Evolutionary conservation across 1,140 invertebrate species (phyloP).

Genomic region (Pomacea maculata): DNA sequence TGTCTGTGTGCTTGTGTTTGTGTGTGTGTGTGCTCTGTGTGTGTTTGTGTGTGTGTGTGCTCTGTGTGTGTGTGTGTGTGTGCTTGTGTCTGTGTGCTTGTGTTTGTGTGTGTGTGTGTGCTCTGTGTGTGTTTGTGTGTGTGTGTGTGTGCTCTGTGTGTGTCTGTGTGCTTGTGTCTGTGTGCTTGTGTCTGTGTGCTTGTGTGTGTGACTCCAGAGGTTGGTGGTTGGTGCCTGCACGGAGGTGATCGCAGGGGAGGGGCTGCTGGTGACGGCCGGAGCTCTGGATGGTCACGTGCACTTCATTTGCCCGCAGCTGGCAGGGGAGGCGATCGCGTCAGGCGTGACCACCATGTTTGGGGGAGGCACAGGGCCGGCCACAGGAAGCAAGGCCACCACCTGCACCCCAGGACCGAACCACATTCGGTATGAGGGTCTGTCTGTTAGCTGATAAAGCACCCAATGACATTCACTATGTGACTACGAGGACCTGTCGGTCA

Average conservation of each 20-base stretch:
- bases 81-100: no score
- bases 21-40: constrained; percentile 6
- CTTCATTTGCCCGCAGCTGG: constrained; percentile 63
- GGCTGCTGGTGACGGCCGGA: constrained; percentile 63
- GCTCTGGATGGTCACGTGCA: constrained; percentile 63
- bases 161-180: background rate
- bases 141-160: background rate
- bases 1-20: constrained; percentile 4
- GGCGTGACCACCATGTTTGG: constrained; percentile 65
- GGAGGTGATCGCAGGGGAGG: constrained; percentile 64
- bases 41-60: constrained; percentile 7
- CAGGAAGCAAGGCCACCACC: constrained; percentile 63
- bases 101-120: background rate
- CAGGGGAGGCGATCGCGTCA: constrained; percentile 58
- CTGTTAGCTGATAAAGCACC: background rate
- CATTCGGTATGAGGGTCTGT: constrained; percentile 50
- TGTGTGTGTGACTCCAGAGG: constrained; percentile 29
- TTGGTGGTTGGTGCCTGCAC: constrained; percentile 62
- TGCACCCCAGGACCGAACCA: constrained; percentile 64
- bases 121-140: constrained; percentile 3
- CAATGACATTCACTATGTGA: background rate
- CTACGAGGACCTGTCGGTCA: background rate
- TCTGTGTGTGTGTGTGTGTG: background rate
- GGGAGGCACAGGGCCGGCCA: constrained; percentile 64
- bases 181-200: constrained; percentile 12